A percentile compares a stretch with the other conserved stretches of the same genome.
phyloP scores from a whole-genome alignment of 2,113 vertebrate species.

The Hemichromis elongatus region DNA sequence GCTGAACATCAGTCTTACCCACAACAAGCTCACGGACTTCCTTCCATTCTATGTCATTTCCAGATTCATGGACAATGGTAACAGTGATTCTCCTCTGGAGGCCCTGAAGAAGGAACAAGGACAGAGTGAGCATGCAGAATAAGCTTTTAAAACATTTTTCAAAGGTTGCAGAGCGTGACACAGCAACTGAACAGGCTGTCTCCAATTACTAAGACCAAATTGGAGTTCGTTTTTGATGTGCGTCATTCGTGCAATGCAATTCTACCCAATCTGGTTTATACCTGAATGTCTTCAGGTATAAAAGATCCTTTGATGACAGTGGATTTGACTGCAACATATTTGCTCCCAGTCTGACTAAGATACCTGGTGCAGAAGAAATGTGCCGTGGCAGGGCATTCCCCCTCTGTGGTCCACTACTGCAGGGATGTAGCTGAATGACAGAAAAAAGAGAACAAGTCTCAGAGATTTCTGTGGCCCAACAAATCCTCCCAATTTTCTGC shows the following conservation, averaged over 20 bases:
- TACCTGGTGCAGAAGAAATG: constrained; percentile 96
- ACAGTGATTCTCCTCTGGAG: constrained; percentile 93
- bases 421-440: constrained; percentile 85
- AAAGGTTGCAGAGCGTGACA: background rate
- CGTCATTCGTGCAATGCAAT: background rate
- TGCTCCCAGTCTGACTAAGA: background rate
- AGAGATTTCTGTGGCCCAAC: background rate
- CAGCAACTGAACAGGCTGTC: background rate
- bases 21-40: constrained; percentile 95
- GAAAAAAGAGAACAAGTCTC: background rate
- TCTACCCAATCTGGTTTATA: too few species aligned
- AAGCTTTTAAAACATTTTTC: background rate
- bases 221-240: background rate
- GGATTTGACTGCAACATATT: background rate
- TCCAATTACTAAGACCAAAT: background rate
- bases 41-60: constrained; percentile 88
- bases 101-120: constrained; percentile 72
- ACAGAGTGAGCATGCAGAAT: background rate
- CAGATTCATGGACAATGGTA: constrained; percentile 91
- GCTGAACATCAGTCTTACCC: constrained; percentile 72
- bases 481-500: background rate
- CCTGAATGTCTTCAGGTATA: background rate
- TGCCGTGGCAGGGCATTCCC: constrained; percentile 93
- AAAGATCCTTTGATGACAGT: background rate
- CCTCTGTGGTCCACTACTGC: constrained; percentile 93